Evolutionary conservation across 1,140 invertebrate genomes (phyloP), one percentile per base, ranked within the genome.

Genomic region (Drosophila mauritiana): DNA sequence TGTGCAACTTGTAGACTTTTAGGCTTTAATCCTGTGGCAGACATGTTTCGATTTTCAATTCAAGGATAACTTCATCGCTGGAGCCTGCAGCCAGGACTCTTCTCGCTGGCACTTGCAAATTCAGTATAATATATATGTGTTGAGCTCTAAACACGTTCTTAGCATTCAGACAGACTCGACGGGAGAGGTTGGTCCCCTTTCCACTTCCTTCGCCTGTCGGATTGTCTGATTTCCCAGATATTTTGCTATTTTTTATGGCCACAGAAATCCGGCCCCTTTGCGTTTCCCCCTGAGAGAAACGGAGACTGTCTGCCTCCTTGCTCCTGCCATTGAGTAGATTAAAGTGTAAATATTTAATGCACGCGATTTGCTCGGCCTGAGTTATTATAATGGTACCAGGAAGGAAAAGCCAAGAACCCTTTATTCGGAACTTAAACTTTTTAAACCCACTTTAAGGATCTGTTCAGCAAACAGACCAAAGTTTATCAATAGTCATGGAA

Each of bases 201-300:
- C 31, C 17, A 36, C 20, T 20, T 37, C 34, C 51, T 56, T 81
- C 53, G 73, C 78, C 52, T 61, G 61, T 72, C 80, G 68, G 64
- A 55, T 61, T 64, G 79, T 79, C 79, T 88, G 83, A 86, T 88
- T 86, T 82, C 55, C 59, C 67, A 86, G 83, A 86, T 86, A 86
- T 86, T 88, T 86, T 86, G 54, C 83, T 88, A 86, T 86, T 88
- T 86, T 88, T 86, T 86, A 86, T 86, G 81, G 76, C 83, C 83
- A 62, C 72, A 79, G 70, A 51, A 88, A 72, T 86, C 25, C 13
- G 40, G 7, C 40, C 36, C n/a, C 49, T 13, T 15, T 17, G 17
- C 20, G 12, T 45, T 55, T 48, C 7, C 53, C 72, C 72, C 53
- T 45, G 61, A 51, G 51, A 22, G 13, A 37, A 22, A n/a, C 17